phyloP scores from a whole-genome alignment of 2,113 vertebrate genomes.

The Todiramphus chloris region DNA sequence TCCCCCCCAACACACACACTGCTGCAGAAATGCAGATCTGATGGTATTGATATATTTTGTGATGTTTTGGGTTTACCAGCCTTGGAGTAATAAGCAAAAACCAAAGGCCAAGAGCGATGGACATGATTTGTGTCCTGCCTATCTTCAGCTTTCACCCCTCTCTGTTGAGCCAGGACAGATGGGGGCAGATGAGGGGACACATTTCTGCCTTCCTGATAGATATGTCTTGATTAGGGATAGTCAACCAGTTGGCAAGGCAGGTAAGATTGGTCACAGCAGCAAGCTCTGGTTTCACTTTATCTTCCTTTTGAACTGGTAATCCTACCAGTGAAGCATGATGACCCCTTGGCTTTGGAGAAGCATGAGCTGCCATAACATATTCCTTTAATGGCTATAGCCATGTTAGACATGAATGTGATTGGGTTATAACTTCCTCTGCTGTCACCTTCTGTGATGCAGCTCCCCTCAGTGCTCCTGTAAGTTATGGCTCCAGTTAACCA shows the following conservation, averaged over 20 bases:
- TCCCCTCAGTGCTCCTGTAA: not conserved
- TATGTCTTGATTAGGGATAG: not conserved
- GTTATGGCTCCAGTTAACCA: not conserved
- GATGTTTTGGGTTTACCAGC: not conserved
- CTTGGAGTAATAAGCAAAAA: not conserved
- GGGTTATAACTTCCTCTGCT: not conserved
- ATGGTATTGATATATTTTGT: rapidly evolving
- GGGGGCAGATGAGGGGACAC: not conserved
- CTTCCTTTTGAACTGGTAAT: not conserved
- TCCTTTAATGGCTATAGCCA: not conserved
- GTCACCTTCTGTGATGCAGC: not conserved
- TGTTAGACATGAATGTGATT: too few species aligned
- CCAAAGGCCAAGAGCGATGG: not conserved
- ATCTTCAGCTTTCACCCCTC: not conserved
- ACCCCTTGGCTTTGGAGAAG: not conserved
- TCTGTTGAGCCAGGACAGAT: not conserved
- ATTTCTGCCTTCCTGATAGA: not conserved
- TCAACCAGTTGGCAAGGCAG: not conserved
- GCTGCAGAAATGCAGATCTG: not conserved
- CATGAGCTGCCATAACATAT: not conserved
- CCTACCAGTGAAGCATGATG: too few species aligned
- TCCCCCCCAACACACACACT: too few species aligned
- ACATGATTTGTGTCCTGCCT: not conserved
- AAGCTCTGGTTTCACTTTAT: not conserved
- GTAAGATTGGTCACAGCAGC: not conserved